Percentiles rank a stretch among this genome's conserved stretches.
These are phyloP conservation scores for Falco berigora DNA, from an alignment of 2,797 vertebrate genomes.

Conservation along the genomic window DNA sequence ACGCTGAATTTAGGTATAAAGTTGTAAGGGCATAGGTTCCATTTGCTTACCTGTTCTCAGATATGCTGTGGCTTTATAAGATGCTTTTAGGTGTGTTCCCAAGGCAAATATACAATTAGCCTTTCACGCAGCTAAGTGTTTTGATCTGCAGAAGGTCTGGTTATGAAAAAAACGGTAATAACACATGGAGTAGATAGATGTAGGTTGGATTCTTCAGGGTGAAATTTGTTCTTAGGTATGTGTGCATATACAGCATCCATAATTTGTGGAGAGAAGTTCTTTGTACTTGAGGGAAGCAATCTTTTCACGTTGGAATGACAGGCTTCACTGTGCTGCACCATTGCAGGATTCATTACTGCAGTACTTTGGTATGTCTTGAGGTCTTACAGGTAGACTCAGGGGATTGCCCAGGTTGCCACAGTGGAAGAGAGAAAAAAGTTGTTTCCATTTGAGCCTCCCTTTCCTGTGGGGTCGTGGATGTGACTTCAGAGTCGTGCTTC, in stretches of 20 bases:
- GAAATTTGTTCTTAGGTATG: not conserved
- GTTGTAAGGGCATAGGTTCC: accelerated
- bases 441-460: not conserved
- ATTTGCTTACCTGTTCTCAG: accelerated
- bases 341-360: not conserved
- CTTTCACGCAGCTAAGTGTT: not conserved
- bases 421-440: not conserved
- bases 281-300: not conserved
- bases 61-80: not conserved
- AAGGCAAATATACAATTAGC: not conserved
- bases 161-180: not conserved
- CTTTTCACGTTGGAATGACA: not conserved
- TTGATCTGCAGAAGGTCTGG: not conserved
- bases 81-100: not conserved
- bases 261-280: not conserved
- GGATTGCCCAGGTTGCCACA: not conserved
- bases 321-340: accelerated
- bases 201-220: not conserved
- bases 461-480: not conserved
- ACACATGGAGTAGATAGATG: not conserved
- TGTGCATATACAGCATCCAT: not conserved
- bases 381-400: not conserved
- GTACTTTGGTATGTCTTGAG: not conserved
- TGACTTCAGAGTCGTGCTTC: not conserved
- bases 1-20: not conserved